A percentile compares a stretch with the other conserved stretches of the same genome.
Conservation (phyloP, 92 coral and sea anemone genomes). For the Palythoa grandiflora region DNA sequence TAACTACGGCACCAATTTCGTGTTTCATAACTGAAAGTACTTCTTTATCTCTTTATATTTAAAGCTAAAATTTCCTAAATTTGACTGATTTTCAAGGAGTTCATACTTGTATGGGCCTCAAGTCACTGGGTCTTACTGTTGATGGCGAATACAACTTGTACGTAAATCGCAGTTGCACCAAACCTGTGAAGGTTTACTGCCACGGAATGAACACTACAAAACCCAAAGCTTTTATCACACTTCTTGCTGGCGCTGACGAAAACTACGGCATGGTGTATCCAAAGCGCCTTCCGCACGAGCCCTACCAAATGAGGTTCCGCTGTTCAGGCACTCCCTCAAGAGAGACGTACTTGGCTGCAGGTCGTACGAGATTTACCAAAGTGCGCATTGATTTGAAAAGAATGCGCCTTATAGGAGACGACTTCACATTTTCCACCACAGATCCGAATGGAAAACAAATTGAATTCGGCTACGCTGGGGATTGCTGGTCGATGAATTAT, state of each 20-base stretch:
- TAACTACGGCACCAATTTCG: no score
- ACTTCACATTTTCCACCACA: constrained; percentile 82
- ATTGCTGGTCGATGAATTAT: constrained; percentile 94
- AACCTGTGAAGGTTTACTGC: constrained; percentile 91
- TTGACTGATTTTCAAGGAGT: constrained; percentile 66
- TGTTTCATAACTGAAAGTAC: neutral
- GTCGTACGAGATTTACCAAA: constrained; percentile 79
- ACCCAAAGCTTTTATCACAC: constrained; percentile 87
- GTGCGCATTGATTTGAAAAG: constrained; percentile 82
- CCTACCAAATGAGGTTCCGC: constrained; percentile 77
- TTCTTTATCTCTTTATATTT: neutral
- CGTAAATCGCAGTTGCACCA: constrained; percentile 79
- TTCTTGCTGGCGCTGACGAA: constrained; percentile 83
- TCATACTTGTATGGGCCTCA: constrained; percentile 83
- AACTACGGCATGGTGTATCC: constrained; percentile 92
- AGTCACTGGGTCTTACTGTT: constrained; percentile 76
- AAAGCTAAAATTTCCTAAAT: neutral
- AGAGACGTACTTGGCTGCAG: constrained; percentile 69
- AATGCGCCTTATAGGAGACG: constrained; percentile 83
- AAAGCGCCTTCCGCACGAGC: constrained; percentile 73
- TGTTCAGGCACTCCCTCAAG: constrained; percentile 80
- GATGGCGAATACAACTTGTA: constrained; percentile 92
- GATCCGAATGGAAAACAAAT: constrained; percentile 81
- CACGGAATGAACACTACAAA: constrained; percentile 88
- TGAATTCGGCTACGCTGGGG: constrained; percentile 93